A percentile compares a stretch with the other conserved stretches of the same genome.
phyloP scores from a whole-genome alignment of 2,888 invertebrate species.

The Heliothis peltigera region DNA sequence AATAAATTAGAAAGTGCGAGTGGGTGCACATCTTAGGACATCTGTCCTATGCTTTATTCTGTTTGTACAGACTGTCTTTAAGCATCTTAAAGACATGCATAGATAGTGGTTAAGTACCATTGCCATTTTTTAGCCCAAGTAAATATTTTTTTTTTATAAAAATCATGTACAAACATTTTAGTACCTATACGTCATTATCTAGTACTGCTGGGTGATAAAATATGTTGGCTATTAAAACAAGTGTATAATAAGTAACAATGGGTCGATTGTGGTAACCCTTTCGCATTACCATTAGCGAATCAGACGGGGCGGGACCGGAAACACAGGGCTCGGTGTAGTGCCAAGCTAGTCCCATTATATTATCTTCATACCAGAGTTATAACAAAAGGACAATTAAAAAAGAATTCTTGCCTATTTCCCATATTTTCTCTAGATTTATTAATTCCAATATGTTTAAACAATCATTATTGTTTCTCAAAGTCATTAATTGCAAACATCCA shows the following conservation, averaged over 20 bases:
- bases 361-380: constrained; percentile 23
- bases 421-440: not conserved
- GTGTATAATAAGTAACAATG: constrained; percentile 53
- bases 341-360: constrained; percentile 36
- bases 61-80: not conserved
- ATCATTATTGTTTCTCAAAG: not conserved
- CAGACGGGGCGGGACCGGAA: constrained; percentile 81
- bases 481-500: not conserved
- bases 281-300: constrained; percentile 68
- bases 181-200: constrained; percentile 6
- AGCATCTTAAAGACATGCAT: not conserved
- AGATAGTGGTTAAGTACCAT: constrained; percentile 3
- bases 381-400: not conserved
- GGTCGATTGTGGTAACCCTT: constrained; percentile 68
- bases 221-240: constrained; percentile 16
- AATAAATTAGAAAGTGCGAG: constrained; percentile 30
- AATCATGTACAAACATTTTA: constrained; percentile 5
- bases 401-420: constrained; percentile 13
- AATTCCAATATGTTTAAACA: no score
- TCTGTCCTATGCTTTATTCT: not conserved
- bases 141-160: constrained; percentile 9
- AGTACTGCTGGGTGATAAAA: constrained; percentile 3
- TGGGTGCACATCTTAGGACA: not conserved
- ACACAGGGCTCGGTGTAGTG: constrained; percentile 64
- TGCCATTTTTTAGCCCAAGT: not conserved